Evolutionary conservation across 2,113 vertebrate species (phyloP).

Genomic region (Sterna hirundo): DNA sequence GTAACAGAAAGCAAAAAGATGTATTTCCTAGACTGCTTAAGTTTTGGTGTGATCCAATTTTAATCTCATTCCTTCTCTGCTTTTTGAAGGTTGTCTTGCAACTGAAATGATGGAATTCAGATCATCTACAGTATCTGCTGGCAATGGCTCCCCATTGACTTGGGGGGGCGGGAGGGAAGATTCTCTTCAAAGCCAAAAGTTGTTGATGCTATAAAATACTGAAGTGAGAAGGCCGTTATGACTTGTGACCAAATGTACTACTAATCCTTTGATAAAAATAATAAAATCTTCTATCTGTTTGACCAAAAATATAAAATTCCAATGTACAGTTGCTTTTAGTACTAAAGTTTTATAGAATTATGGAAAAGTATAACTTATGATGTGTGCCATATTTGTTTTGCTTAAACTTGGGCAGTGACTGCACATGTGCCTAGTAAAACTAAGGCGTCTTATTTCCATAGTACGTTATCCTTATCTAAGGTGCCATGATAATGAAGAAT

Average conservation of each 20-base stretch:
- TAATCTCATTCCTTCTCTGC: not conserved
- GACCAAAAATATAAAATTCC: not conserved
- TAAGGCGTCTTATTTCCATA: not conserved
- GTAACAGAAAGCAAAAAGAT: not conserved
- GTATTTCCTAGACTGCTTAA: not conserved
- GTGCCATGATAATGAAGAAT: not conserved
- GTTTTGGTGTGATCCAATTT: not conserved
- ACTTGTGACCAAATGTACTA: not conserved
- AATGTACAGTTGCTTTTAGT: not conserved
- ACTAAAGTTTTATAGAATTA: not conserved
- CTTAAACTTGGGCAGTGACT: not conserved
- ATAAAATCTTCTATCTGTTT: not conserved
- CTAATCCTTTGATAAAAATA: not conserved
- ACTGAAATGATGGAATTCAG: constrained; percentile 79
- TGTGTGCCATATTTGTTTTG: not conserved
- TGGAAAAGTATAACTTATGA: not conserved
- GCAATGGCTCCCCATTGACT: not conserved
- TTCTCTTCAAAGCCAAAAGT: not conserved
- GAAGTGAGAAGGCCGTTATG: not conserved
- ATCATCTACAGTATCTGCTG: not conserved
- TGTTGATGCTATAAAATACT: not conserved
- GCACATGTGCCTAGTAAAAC: not conserved
- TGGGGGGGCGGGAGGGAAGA: not conserved
- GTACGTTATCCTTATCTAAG: not conserved
- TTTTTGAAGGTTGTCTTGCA: constrained; percentile 86